Conservation (phyloP, 2,888 invertebrate species). For the Chymomyza caudatula region DNA sequence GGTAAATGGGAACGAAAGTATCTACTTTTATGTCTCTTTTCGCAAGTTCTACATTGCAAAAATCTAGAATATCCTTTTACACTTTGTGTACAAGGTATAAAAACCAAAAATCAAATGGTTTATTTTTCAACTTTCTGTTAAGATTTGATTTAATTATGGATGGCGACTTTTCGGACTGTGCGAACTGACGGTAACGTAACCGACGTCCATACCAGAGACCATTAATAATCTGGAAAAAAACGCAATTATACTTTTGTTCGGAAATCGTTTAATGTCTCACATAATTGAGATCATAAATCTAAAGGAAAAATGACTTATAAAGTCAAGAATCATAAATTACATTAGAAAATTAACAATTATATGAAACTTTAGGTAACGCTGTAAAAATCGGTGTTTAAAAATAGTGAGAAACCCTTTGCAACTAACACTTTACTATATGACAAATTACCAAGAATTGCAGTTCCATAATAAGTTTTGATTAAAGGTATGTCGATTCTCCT, state of each 20-base stretch:
- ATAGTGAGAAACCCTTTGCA: conserved; percentile 38
- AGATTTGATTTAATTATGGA: too few species aligned
- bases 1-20: too few species aligned
- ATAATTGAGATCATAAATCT: neutral
- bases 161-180: too few species aligned
- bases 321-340: neutral
- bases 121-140: too few species aligned
- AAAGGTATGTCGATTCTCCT: conserved; percentile 77
- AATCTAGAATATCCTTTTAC: too few species aligned
- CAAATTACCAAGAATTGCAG: conserved; percentile 58
- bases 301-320: neutral
- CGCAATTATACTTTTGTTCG: neutral
- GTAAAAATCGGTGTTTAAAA: neutral
- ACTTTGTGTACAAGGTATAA: too few species aligned
- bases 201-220: too few species aligned
- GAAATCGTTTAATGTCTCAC: neutral
- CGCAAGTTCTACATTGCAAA: too few species aligned
- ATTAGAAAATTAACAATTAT: neutral
- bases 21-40: too few species aligned
- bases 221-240: neutral
- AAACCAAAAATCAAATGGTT: too few species aligned
- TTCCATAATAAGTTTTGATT: conserved; percentile 53
- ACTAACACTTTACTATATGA: conserved; percentile 47
- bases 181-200: too few species aligned
- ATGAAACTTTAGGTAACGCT: neutral